phyloP scores from a whole-genome alignment of 2,797 vertebrate species.

The Psittacula echo region DNA sequence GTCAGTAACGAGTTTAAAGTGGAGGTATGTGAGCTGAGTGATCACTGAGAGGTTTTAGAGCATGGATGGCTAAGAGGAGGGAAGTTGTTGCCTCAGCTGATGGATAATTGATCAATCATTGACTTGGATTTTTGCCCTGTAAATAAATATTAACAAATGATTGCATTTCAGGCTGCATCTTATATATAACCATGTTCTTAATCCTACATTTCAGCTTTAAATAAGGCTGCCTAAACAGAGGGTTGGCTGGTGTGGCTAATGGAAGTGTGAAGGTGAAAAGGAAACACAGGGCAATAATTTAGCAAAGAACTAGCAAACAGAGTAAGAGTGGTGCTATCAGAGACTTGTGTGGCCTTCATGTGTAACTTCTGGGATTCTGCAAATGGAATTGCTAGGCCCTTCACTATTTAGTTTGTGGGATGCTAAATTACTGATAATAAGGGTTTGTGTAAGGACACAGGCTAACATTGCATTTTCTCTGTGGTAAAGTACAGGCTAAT shows the following conservation, averaged over 20 bases:
- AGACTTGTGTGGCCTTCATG: background rate
- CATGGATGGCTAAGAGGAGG: accelerated
- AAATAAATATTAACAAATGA: accelerated
- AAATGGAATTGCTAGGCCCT: background rate
- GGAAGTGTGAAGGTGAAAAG: background rate
- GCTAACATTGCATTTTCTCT: background rate
- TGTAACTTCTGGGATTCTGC: background rate
- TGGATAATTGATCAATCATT: accelerated
- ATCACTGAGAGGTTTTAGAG: background rate
- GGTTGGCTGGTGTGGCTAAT: background rate
- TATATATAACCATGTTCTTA: background rate
- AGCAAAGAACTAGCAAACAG: background rate
- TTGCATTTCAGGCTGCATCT: background rate
- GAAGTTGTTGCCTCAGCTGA: background rate
- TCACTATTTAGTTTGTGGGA: background rate
- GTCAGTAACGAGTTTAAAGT: conserved; percentile 97
- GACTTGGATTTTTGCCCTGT: background rate
- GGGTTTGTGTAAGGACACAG: background rate
- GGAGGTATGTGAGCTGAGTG: conserved; percentile 83
- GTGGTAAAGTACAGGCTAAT: background rate
- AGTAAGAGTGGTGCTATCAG: background rate
- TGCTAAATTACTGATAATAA: background rate
- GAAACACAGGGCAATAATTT: background rate
- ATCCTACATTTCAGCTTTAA: background rate
- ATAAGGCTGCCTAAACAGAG: background rate